A percentile compares a stretch with the other conserved stretches of the same genome.
Evolutionary conservation across 2,113 vertebrate genomes (phyloP).

Genomic region (Thryonomys swinderianus): DNA sequence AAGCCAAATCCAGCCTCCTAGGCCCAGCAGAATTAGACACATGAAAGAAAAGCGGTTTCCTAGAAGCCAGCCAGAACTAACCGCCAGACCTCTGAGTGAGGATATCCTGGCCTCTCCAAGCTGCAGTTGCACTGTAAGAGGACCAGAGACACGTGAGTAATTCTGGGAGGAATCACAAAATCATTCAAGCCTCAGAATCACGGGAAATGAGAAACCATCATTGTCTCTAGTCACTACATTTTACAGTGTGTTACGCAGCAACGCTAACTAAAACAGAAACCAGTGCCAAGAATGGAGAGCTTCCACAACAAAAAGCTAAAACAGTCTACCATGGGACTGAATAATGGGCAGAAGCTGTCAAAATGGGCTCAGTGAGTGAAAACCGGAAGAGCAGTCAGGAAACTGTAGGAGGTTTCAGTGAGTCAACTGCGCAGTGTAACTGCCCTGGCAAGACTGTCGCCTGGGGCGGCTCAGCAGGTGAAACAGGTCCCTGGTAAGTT

Average conservation of each 20-base stretch:
- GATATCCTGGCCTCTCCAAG: neutral
- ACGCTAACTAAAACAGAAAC: neutral
- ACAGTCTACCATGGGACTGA: neutral
- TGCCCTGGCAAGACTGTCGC: neutral
- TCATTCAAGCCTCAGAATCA: neutral
- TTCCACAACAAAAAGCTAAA: neutral
- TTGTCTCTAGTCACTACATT: neutral
- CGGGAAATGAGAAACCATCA: neutral
- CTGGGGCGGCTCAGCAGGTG: neutral
- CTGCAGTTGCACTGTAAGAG: neutral
- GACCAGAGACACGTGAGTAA: neutral
- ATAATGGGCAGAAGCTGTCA: neutral
- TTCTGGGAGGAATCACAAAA: neutral
- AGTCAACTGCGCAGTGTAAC: neutral
- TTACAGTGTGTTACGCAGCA: neutral
- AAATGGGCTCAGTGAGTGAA: too few relatives aligned
- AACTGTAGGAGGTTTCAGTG: neutral
- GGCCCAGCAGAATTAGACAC: neutral
- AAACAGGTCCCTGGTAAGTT: neutral
- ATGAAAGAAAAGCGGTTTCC: neutral
- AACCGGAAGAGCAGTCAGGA: neutral
- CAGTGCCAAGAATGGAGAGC: neutral
- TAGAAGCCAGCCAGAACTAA: neutral
- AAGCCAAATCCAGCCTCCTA: neutral
- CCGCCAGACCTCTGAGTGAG: neutral